A percentile compares a stretch with the other conserved stretches of the same genome.
Conservation (phyloP, 2,797 vertebrate species). For the Echiichthys vipera region DNA sequence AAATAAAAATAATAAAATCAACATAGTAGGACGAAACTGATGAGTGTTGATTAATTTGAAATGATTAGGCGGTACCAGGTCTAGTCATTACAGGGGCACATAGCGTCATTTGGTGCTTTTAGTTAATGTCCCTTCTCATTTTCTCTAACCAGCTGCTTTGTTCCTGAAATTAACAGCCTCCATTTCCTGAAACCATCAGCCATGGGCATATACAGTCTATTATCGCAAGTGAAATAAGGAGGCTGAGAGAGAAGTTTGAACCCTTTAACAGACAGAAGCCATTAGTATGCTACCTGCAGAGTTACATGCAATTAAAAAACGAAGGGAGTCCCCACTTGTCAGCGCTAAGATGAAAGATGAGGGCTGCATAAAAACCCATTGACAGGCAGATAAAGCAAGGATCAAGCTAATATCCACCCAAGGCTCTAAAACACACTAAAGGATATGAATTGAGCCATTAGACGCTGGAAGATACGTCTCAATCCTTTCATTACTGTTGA, state of each 20-base stretch:
- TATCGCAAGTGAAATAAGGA: conserved; percentile 28
- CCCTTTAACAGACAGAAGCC: conserved; percentile 39
- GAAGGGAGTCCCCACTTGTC: conserved; percentile 44
- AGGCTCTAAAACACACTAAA: conserved; percentile 59
- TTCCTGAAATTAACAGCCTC: conserved; percentile 38
- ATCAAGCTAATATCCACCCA: conserved; percentile 64
- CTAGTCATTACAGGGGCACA: conserved; percentile 17
- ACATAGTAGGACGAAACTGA: conserved; percentile 54
- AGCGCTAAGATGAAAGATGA: conserved; percentile 55
- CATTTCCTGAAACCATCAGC: conserved; percentile 28
- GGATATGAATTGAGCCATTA: conserved; percentile 65
- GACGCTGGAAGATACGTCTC: conserved; percentile 50
- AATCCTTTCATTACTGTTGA: conserved; percentile 43
- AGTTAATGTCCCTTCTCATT: conserved; percentile 24
- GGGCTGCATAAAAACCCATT: conserved; percentile 58
- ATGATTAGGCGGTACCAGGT: conserved; percentile 26
- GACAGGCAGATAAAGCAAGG: conserved; percentile 61
- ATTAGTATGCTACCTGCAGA: conserved; percentile 68
- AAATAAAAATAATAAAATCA: conserved; percentile 31
- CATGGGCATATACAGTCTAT: conserved; percentile 8
- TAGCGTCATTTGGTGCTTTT: conserved; percentile 22
- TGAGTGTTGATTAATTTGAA: conserved; percentile 49
- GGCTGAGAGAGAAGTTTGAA: conserved; percentile 28
- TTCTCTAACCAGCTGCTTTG: conserved; percentile 37
- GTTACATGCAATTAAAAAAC: conserved; percentile 65